Percentiles rank a stretch among this genome's conserved stretches.
Conservation (phyloP, 2,797 vertebrate genomes). For the Serranus cabrilla region DNA sequence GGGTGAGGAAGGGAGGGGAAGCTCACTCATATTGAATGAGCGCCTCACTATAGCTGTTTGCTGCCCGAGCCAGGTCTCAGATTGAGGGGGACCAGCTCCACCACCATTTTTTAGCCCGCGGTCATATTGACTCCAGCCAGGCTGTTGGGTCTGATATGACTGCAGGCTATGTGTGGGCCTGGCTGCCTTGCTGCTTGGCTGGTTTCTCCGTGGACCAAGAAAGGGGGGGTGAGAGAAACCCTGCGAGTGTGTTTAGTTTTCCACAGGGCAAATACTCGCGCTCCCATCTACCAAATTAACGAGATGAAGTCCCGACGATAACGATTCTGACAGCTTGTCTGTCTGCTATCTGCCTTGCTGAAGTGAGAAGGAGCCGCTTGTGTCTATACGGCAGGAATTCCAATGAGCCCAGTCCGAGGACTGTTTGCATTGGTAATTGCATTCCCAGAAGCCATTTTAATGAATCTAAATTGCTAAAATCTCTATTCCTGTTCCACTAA, state of each 20-base stretch:
- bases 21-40: constrained; percentile 67
- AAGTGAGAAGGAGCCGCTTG: constrained; percentile 41
- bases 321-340: constrained; percentile 80
- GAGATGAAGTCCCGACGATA: constrained; percentile 79
- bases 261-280: constrained; percentile 83
- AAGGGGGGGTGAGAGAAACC: constrained; percentile 38
- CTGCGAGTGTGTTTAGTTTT: constrained; percentile 77
- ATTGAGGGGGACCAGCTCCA: constrained; percentile 70
- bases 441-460: constrained; percentile 66
- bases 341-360: constrained; percentile 64
- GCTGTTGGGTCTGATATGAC: constrained; percentile 85
- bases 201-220: constrained; percentile 50
- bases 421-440: constrained; percentile 61
- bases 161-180: constrained; percentile 83
- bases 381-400: constrained; percentile 66
- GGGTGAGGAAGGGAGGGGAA: neutral
- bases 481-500: constrained; percentile 53
- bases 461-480: constrained; percentile 61
- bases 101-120: constrained; percentile 79
- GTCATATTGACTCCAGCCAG: constrained; percentile 86
- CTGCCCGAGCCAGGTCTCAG: constrained; percentile 57
- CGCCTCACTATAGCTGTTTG: constrained; percentile 45
- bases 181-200: constrained; percentile 71
- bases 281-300: constrained; percentile 85
- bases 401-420: constrained; percentile 61